A percentile compares a stretch with the other conserved stretches of the same genome.
These are phyloP conservation scores for Etia nguti DNA, from an alignment of 2,113 vertebrate genomes.

Conservation along the genomic window DNA sequence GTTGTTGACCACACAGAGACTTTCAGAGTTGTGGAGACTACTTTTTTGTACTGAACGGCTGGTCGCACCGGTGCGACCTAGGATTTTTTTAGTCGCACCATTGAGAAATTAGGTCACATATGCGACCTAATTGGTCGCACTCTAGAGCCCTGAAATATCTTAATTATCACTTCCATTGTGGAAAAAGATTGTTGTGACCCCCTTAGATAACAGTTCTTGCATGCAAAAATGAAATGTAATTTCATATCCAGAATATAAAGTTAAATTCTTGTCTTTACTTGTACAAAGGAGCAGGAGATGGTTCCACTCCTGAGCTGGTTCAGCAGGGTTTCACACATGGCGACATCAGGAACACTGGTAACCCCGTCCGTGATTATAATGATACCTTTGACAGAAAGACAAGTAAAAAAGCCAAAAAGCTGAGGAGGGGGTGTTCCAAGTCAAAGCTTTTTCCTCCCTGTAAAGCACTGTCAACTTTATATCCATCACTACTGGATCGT, in stretches of 20 bases:
- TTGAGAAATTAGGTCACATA: no score
- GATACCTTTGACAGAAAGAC: slow-evolving; percentile 75
- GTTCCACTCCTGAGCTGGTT: slow-evolving; percentile 95
- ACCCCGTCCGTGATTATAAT: slow-evolving; percentile 98
- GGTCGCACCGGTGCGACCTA: no score
- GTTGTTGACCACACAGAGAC: no score
- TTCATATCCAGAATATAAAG: neutral
- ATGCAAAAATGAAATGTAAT: neutral
- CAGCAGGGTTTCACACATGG: slow-evolving; percentile 90
- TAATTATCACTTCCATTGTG: fast-evolving
- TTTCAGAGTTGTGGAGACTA: no score
- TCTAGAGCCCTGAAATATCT: no score
- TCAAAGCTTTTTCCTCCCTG: neutral
- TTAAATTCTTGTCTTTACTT: slow-evolving; percentile 66
- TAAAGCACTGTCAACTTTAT: neutral
- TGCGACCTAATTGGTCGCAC: no score
- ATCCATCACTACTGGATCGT: fast-evolving
- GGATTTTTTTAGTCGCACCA: no score
- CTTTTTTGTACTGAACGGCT: no score
- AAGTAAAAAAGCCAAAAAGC: neutral
- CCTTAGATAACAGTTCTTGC: neutral
- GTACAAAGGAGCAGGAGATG: slow-evolving; percentile 94
- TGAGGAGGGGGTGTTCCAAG: neutral
- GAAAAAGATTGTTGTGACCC: neutral
- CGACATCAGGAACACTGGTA: slow-evolving; percentile 95